These are phyloP conservation scores for Xestia ashworthii DNA, from an alignment of 2,888 invertebrate species.

Conservation along the genomic window DNA sequence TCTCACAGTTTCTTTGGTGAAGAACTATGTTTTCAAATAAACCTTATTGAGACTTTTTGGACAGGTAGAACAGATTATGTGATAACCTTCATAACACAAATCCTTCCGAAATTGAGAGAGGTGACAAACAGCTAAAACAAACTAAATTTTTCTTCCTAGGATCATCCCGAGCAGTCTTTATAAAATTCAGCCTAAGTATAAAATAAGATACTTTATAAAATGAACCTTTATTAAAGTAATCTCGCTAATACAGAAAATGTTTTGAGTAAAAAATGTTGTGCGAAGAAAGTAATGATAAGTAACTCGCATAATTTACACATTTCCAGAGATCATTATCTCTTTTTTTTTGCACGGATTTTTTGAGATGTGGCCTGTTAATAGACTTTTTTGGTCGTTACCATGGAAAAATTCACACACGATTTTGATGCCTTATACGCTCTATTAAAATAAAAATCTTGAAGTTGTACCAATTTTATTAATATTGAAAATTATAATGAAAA, in stretches of 20 bases:
- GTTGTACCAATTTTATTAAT: not conserved
- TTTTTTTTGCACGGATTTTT: constrained; percentile 24
- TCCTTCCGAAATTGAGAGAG: not conserved
- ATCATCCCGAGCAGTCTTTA: constrained; percentile 10
- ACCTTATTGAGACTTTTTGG: not conserved
- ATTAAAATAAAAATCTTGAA: not conserved
- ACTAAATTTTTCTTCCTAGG: constrained; percentile 1
- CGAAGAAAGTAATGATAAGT: constrained; percentile 47
- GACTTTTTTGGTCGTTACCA: constrained; percentile 8
- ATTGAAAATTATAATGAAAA: not conserved
- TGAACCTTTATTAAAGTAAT: constrained; percentile 56
- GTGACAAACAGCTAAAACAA: constrained; percentile 22
- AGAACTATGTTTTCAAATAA: not conserved
- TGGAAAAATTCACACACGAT: not conserved
- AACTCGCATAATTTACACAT: constrained; percentile 60
- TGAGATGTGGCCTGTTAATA: constrained; percentile 43
- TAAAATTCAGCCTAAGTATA: constrained; percentile 35
- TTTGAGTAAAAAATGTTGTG: constrained; percentile 51
- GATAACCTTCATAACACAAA: not conserved
- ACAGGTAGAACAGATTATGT: not conserved
- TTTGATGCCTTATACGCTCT: too few relatives aligned
- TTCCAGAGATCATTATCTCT: constrained; percentile 39
- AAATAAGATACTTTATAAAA: constrained; percentile 57
- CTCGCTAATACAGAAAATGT: constrained; percentile 56
- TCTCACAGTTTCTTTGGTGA: not conserved